These are phyloP conservation scores for Cuculus canorus DNA, from an alignment of 2,797 vertebrate genomes.

Conservation along the genomic window DNA sequence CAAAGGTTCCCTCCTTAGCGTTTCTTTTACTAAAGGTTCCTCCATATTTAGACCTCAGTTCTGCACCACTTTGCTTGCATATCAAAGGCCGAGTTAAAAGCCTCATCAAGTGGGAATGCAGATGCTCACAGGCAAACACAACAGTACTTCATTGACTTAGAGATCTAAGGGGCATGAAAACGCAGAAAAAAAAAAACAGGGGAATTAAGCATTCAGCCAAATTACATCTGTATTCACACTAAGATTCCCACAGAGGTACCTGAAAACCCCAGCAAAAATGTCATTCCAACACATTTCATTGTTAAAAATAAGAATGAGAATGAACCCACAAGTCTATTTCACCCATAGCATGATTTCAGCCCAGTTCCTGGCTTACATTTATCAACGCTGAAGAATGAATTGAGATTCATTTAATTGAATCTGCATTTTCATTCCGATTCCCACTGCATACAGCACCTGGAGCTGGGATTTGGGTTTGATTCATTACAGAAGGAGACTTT, in stretches of 20 bases:
- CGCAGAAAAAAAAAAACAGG: background rate
- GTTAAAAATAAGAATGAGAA: background rate
- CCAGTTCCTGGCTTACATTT: background rate
- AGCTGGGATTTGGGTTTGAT: background rate
- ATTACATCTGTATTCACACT: background rate
- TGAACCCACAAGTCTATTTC: background rate
- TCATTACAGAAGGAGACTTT: background rate
- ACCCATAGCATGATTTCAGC: background rate
- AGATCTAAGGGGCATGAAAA: background rate
- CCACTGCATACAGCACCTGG: background rate
- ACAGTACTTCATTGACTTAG: background rate
- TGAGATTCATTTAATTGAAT: background rate
- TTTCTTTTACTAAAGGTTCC: background rate
- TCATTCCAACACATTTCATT: background rate
- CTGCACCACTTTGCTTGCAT: background rate
- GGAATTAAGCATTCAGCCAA: background rate
- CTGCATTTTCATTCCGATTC: background rate
- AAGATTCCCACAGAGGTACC: background rate
- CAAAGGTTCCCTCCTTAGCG: background rate
- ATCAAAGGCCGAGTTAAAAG: conserved; percentile 20
- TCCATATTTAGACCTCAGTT: background rate
- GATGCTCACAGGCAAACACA: background rate
- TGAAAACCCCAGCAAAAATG: background rate
- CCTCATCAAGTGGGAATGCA: background rate
- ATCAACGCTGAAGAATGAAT: background rate